Evolutionary conservation across 2,797 vertebrate genomes (phyloP).

Genomic region (Urocyon cinereoargenteus): DNA sequence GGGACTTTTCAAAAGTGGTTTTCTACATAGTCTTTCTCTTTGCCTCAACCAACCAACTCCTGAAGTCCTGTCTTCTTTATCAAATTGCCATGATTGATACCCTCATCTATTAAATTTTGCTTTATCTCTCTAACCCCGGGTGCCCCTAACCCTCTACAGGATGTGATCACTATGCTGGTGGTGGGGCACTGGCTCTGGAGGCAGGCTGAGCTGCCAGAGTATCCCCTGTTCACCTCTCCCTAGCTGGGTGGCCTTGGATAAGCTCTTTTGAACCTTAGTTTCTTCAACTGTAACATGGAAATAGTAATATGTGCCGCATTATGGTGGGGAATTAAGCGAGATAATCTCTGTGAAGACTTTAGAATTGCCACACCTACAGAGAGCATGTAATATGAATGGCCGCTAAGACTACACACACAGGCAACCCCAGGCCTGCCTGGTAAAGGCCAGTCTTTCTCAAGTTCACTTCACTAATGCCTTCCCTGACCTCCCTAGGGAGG

Average conservation of each 20-base stretch:
- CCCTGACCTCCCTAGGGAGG: not conserved
- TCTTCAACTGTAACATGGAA: not conserved
- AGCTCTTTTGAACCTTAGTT: not conserved
- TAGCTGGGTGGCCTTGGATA: not conserved
- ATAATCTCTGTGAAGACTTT: not conserved
- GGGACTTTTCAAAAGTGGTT: not conserved
- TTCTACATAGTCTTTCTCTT: not conserved
- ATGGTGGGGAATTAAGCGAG: not conserved
- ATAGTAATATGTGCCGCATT: not conserved
- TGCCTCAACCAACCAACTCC: not conserved
- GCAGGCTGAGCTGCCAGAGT: not conserved
- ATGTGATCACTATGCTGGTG: not conserved
- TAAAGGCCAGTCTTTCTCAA: not conserved
- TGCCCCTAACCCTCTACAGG: not conserved
- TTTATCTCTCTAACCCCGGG: not conserved
- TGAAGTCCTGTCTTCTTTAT: not conserved
- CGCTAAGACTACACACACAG: not conserved
- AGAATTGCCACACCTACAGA: not conserved
- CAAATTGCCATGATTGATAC: not conserved
- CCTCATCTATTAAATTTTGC: not conserved
- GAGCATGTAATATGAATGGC: not conserved
- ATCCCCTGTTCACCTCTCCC: not conserved
- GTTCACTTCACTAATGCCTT: not conserved
- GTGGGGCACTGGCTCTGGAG: not conserved
- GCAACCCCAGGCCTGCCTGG: not conserved